Conservation (phyloP, 2,797 vertebrate species). For the Psittacula echo region DNA sequence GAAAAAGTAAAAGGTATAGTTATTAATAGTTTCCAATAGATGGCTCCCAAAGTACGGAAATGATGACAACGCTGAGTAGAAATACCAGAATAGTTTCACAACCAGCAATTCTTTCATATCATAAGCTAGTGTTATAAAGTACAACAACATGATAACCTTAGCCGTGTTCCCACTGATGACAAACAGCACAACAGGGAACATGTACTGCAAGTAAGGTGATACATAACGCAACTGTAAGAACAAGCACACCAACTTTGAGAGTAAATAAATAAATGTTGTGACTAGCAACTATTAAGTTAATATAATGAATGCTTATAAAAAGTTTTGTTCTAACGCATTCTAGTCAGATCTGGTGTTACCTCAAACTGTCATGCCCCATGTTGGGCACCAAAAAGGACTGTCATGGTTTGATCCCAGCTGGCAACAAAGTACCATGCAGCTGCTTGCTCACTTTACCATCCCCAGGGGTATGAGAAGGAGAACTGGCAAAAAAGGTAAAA, state of each 20-base stretch:
- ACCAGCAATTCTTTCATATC: neutral
- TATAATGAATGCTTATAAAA: neutral
- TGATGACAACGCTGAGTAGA: neutral
- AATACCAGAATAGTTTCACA: neutral
- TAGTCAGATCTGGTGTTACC: neutral
- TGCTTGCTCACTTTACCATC: neutral
- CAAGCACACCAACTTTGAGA: neutral
- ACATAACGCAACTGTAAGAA: neutral
- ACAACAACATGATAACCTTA: neutral
- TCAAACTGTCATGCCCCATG: neutral
- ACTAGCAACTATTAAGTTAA: neutral
- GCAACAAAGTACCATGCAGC: neutral
- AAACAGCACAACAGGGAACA: neutral
- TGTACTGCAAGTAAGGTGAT: neutral
- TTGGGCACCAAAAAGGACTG: neutral
- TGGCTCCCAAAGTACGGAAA: neutral
- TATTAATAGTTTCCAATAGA: neutral
- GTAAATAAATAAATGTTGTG: neutral
- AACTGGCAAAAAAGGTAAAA: neutral
- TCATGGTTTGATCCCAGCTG: neutral
- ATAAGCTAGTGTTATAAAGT: neutral
- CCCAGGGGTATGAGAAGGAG: neutral
- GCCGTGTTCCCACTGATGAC: neutral
- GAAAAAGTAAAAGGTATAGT: neutral
- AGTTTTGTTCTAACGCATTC: neutral